Percentiles rank a stretch among this genome's conserved stretches.
phyloP scores from a whole-genome alignment of 2,113 vertebrate genomes.

The Corydoras maculifer region DNA sequence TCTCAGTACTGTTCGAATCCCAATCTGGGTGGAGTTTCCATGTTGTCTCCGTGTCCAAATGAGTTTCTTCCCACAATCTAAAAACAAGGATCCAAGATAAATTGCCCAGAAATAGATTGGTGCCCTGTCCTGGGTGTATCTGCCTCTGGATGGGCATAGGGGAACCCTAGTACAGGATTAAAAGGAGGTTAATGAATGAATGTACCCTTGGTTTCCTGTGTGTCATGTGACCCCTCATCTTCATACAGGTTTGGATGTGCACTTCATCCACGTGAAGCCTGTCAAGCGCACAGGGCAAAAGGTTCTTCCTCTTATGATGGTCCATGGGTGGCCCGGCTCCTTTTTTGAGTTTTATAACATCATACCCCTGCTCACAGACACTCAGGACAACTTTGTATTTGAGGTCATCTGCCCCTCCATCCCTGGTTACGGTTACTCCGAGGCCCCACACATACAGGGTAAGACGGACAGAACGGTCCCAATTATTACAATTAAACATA shows the following conservation, averaged over 20 bases:
- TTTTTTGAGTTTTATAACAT: constrained; percentile 86
- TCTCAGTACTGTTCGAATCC: no score
- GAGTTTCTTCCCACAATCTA: no score
- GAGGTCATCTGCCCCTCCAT: constrained; percentile 86
- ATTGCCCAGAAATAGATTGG: no score
- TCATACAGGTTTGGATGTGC: constrained; percentile 72
- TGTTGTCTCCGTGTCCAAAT: no score
- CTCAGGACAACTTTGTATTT: constrained; percentile 62
- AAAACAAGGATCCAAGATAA: no score
- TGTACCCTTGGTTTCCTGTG: no score
- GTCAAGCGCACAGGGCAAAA: constrained; percentile 50
- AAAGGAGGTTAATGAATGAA: no score
- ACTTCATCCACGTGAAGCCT: constrained; percentile 78
- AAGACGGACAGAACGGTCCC: neutral
- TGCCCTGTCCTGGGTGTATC: no score
- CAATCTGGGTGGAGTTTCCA: no score
- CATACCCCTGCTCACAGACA: constrained; percentile 73
- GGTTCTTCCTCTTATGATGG: constrained; percentile 71
- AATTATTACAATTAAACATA: neutral
- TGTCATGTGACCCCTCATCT: constrained; percentile 3
- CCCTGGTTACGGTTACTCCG: constrained; percentile 82
- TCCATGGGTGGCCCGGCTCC: constrained; percentile 86
- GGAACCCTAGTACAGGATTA: no score
- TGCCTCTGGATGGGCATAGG: no score
- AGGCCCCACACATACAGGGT: constrained; percentile 73